Conservation (phyloP, 2,113 vertebrate species). For the Perccottus glenii region DNA sequence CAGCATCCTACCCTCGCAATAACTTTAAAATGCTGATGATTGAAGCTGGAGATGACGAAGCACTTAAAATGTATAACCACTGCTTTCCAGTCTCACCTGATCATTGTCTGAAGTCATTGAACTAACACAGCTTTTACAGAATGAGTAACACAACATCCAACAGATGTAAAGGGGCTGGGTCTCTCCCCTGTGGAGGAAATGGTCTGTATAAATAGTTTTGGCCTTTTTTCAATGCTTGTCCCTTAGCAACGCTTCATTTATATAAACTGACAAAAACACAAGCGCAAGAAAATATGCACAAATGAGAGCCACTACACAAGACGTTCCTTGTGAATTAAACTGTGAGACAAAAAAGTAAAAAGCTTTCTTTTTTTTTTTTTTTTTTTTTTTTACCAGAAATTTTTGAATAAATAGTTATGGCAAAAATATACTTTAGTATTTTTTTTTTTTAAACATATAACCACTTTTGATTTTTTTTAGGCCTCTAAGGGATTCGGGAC, state of each 20-base stretch:
- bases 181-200: slow-evolving; percentile 49
- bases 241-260: slow-evolving; percentile 35
- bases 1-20: slow-evolving; percentile 27
- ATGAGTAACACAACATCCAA: slow-evolving; percentile 7
- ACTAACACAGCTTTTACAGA: slow-evolving; percentile 4
- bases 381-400: no score
- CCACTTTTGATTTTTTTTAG: no score
- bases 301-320: not conserved
- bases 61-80: not conserved
- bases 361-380: no score
- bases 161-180: slow-evolving; percentile 26
- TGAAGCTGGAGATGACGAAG: slow-evolving; percentile 21
- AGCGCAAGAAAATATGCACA: not conserved
- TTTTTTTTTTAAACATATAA: no score
- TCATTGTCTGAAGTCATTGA: not conserved
- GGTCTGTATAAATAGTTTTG: slow-evolving; percentile 48
- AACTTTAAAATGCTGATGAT: slow-evolving; percentile 24
- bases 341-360: no score
- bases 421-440: no score
- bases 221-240: slow-evolving; percentile 18
- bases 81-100: slow-evolving; percentile 6
- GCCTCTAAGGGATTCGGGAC: no score
- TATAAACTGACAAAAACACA: slow-evolving; percentile 6
- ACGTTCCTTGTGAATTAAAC: not conserved
- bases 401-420: no score